A percentile compares a stretch with the other conserved stretches of the same genome.
Conservation (phyloP, 2,888 invertebrate genomes). For the Drosophila mercatorum region DNA sequence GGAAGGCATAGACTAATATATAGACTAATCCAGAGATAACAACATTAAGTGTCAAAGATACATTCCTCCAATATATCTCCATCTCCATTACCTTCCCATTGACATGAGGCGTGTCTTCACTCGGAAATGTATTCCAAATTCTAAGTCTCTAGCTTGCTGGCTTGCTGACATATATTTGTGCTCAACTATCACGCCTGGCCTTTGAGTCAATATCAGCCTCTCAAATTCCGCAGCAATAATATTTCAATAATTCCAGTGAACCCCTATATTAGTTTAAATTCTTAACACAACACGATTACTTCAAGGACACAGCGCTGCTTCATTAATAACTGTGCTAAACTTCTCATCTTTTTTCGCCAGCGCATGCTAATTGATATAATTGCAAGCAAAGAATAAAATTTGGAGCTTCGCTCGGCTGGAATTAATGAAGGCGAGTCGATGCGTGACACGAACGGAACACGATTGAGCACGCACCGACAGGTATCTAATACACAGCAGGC, state of each 20-base stretch:
- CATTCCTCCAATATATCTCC: too few relatives aligned
- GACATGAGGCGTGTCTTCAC: neutral
- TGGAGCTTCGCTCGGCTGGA: conserved; percentile 9
- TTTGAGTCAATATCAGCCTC: neutral
- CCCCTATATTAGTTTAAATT: conserved; percentile 10
- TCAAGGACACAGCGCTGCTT: conserved; percentile 24
- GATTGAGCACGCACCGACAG: neutral
- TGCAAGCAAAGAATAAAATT: conserved; percentile 15
- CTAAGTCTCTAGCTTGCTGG: too few relatives aligned
- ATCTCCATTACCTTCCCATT: too few relatives aligned
- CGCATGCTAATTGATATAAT: conserved; percentile 47
- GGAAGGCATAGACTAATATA: neutral
- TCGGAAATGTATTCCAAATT: neutral
- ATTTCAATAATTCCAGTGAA: neutral
- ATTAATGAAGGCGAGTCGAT: conserved; percentile 8
- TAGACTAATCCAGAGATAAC: neutral
- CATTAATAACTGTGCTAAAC: conserved; percentile 36
- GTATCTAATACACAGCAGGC: conserved; percentile 3
- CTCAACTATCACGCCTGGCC: neutral
- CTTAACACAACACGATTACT: conserved; percentile 25
- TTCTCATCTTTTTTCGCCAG: conserved; percentile 21
- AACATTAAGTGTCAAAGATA: too few relatives aligned
- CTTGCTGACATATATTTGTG: neutral
- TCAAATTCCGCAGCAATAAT: neutral
- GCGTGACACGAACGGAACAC: conserved; percentile 7